phyloP scores from a whole-genome alignment of 1,140 invertebrate species.

The Battus philenor region DNA sequence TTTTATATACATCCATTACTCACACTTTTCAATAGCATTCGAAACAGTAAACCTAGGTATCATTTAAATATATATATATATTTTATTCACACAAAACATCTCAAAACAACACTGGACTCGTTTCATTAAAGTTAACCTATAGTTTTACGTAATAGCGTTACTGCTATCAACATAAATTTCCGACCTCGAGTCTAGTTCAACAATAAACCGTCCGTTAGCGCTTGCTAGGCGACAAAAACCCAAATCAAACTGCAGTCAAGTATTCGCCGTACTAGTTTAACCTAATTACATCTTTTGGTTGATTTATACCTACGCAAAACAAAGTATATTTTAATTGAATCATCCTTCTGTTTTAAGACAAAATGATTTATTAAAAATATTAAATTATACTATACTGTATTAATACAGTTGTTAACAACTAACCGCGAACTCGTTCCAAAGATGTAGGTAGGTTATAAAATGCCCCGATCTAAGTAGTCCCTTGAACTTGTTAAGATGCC shows the following conservation, averaged over 20 bases:
- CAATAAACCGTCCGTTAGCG: conserved; percentile 18
- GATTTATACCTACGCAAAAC: conserved; percentile 2
- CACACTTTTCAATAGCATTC: too few species aligned
- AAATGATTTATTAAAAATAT: neutral
- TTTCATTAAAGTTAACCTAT: too few species aligned
- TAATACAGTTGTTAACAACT: conserved; percentile 5
- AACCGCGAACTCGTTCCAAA: conserved; percentile 15
- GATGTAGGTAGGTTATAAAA: conserved; percentile 35
- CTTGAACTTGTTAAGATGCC: conserved; percentile 53
- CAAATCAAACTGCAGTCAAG: conserved; percentile 18
- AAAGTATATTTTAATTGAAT: too few species aligned
- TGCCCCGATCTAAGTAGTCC: conserved; percentile 42
- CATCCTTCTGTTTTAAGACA: too few species aligned
- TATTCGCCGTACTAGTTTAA: conserved; percentile 17
- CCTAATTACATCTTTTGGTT: conserved; percentile 18
- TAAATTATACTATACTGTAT: conserved; percentile 3
- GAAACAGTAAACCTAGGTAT: too few species aligned
- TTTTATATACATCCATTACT: too few species aligned
- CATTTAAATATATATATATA: too few species aligned
- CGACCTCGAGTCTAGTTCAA: neutral
- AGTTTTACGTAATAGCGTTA: too few species aligned
- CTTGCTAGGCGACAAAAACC: conserved; percentile 23
- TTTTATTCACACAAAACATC: too few species aligned
- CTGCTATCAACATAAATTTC: too few species aligned
- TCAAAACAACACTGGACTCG: too few species aligned